These are phyloP conservation scores for Microctonus aethiopoides DNA, from an alignment of 2,888 invertebrate species.

Conservation along the genomic window DNA sequence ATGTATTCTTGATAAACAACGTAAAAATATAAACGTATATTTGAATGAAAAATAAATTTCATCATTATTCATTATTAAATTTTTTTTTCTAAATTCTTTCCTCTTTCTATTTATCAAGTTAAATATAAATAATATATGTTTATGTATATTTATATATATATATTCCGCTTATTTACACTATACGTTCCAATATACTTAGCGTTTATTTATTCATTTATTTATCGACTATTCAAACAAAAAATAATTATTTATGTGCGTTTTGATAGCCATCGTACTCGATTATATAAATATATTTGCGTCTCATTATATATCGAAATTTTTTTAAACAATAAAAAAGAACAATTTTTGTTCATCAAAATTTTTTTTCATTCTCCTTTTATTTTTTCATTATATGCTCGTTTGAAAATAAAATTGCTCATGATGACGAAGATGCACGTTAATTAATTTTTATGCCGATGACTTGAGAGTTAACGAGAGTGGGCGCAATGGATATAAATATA, in stretches of 20 bases:
- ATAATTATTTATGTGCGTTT: background rate
- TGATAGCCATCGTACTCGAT: background rate
- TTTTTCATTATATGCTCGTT: background rate
- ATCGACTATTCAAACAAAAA: background rate
- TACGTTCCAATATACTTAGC: background rate
- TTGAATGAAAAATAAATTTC: background rate
- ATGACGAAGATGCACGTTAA: slow-evolving; percentile 33
- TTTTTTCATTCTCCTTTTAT: slow-evolving; percentile 3
- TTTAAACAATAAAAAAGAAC: background rate
- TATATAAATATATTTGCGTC: background rate
- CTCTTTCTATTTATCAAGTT: too few species aligned
- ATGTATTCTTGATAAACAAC: too few species aligned
- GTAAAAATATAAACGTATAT: background rate
- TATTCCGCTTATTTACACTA: background rate
- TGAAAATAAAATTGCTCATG: slow-evolving; percentile 15
- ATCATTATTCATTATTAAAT: background rate
- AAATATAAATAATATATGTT: too few species aligned
- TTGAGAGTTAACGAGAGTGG: slow-evolving; percentile 28
- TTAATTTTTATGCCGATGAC: slow-evolving; percentile 29
- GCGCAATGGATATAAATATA: slow-evolving; percentile 12
- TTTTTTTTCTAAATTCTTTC: too few species aligned
- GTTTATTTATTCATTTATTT: too few species aligned
- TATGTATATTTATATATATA: background rate
- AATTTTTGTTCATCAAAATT: background rate
- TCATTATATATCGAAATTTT: background rate